These are phyloP conservation scores for Agonopterix arenella DNA, from an alignment of 2,888 invertebrate genomes.

Conservation along the genomic window DNA sequence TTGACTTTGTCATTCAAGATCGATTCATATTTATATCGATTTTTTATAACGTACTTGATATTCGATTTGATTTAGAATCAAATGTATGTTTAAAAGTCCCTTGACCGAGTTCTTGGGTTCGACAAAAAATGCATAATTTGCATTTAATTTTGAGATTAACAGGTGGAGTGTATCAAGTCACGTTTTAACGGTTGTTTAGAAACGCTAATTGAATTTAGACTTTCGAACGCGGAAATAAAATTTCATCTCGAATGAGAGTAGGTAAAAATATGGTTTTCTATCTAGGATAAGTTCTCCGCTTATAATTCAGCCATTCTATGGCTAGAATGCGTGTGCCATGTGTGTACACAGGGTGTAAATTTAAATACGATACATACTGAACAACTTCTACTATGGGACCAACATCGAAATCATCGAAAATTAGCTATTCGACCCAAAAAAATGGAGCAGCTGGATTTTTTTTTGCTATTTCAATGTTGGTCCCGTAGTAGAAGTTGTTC, in stretches of 20 bases:
- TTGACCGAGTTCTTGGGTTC: constrained; percentile 4
- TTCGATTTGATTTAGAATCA: constrained; percentile 3
- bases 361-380: no score
- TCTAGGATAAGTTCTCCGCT: no score
- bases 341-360: no score
- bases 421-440: no score
- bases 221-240: neutral
- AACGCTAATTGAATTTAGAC: neutral
- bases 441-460: no score
- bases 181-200: neutral
- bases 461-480: no score
- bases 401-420: no score
- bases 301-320: no score
- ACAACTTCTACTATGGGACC: no score
- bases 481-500: no score
- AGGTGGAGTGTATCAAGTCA: neutral
- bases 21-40: constrained; percentile 2
- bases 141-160: neutral
- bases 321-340: no score
- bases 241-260: neutral
- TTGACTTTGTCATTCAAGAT: neutral
- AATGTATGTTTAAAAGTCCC: neutral
- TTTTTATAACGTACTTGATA: constrained; percentile 3
- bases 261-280: no score
- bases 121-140: neutral